Conservation (phyloP, 2,113 vertebrate genomes). For the Papio anubis region DNA sequence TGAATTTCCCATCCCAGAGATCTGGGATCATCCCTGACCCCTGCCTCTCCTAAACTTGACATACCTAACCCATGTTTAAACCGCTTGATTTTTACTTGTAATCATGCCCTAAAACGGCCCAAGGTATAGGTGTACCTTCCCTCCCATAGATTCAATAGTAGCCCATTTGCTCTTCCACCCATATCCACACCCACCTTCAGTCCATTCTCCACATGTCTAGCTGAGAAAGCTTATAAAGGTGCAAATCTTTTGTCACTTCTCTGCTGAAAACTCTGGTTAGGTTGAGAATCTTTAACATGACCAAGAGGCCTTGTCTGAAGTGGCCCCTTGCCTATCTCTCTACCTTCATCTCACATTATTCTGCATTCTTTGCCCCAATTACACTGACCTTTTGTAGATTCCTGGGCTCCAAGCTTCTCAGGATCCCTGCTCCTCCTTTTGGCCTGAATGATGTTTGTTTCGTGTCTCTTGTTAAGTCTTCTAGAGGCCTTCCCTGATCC, state of each 20-base stretch:
- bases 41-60: background rate
- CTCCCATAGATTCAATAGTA: background rate
- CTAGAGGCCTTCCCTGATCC: background rate
- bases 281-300: background rate
- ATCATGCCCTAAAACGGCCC: background rate
- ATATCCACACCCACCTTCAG: background rate
- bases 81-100: background rate
- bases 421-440: too few relatives aligned
- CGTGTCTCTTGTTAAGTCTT: background rate
- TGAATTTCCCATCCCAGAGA: background rate
- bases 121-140: background rate
- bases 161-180: background rate
- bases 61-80: background rate
- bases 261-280: background rate
- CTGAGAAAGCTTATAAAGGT: background rate
- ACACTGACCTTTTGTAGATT: too few relatives aligned
- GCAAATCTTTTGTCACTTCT: background rate
- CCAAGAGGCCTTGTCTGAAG: background rate
- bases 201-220: background rate
- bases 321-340: rapidly evolving
- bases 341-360: background rate
- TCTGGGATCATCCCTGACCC: background rate
- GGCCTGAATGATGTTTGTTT: background rate
- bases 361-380: background rate
- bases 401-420: background rate